These are phyloP conservation scores for Tetrao urogallus DNA, from an alignment of 2,113 vertebrate genomes.

Conservation along the genomic window DNA sequence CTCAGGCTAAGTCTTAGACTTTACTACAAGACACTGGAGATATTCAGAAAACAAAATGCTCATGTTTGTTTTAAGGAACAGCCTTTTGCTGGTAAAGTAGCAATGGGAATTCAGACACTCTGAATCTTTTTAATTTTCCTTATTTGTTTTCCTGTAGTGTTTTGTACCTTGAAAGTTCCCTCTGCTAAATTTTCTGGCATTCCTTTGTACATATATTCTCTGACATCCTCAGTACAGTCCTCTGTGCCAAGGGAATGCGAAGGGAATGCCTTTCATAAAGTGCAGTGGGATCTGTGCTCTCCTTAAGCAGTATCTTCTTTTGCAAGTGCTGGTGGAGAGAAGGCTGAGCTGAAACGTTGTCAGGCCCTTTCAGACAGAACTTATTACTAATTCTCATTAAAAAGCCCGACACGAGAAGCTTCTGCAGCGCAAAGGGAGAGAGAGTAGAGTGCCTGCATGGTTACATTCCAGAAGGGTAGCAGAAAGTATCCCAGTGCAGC, in stretches of 20 bases:
- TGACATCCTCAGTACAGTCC: neutral
- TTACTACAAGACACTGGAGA: no score
- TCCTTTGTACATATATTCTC: neutral
- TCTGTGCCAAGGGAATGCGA: neutral
- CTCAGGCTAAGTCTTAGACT: no score
- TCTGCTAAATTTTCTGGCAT: neutral
- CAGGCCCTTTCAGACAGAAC: neutral
- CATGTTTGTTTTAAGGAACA: no score
- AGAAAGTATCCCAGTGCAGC: neutral
- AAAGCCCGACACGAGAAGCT: neutral
- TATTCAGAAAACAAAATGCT: no score
- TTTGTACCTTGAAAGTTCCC: neutral
- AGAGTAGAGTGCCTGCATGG: neutral
- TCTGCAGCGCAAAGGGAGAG: neutral
- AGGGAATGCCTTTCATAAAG: neutral
- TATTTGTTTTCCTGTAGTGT: neutral
- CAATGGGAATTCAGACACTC: no score
- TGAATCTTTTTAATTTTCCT: no score
- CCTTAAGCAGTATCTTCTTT: neutral
- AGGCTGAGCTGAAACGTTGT: neutral
- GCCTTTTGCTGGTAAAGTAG: no score
- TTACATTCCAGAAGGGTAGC: neutral
- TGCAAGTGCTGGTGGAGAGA: neutral
- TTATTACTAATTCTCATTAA: neutral
- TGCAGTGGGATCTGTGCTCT: neutral